Evolutionary conservation across 2,888 invertebrate genomes (phyloP).

Genomic region (Eurois occulta): DNA sequence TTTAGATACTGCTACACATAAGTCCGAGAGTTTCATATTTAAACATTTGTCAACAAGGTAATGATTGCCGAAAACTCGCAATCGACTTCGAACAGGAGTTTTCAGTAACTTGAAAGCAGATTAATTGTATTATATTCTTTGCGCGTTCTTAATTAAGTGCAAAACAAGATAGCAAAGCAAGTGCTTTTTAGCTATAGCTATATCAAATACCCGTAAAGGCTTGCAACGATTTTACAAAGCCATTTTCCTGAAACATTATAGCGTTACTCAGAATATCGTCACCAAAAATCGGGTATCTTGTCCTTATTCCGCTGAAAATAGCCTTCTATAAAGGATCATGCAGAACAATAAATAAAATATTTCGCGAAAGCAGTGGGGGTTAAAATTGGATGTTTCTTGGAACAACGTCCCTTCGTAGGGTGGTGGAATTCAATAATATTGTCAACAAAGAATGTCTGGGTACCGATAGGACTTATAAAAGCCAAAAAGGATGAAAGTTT

Average conservation of each 20-base stretch:
- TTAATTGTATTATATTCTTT: conserved; percentile 4
- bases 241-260: conserved; percentile 42
- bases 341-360: conserved; percentile 80
- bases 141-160: conserved; percentile 16
- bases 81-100: conserved; percentile 7
- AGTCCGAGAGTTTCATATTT: not conserved
- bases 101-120: not conserved
- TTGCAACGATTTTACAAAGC: conserved; percentile 30
- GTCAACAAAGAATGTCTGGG: conserved; percentile 75
- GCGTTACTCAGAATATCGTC: conserved; percentile 48
- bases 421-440: conserved; percentile 80
- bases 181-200: not conserved
- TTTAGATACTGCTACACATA: not conserved
- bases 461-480: conserved; percentile 66
- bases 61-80: not conserved
- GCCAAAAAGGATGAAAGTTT: conserved; percentile 64
- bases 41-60: not conserved
- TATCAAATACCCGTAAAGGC: not conserved
- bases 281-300: conserved; percentile 53
- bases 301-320: conserved; percentile 58
- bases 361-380: conserved; percentile 70
- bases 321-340: conserved; percentile 74
- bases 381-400: conserved; percentile 74
- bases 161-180: conserved; percentile 13
- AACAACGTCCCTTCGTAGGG: conserved; percentile 69